Evolutionary conservation across 2,113 vertebrate species (phyloP), one percentile per base, ranked within the genome.

Genomic region (Sclerurus mexicanus): DNA sequence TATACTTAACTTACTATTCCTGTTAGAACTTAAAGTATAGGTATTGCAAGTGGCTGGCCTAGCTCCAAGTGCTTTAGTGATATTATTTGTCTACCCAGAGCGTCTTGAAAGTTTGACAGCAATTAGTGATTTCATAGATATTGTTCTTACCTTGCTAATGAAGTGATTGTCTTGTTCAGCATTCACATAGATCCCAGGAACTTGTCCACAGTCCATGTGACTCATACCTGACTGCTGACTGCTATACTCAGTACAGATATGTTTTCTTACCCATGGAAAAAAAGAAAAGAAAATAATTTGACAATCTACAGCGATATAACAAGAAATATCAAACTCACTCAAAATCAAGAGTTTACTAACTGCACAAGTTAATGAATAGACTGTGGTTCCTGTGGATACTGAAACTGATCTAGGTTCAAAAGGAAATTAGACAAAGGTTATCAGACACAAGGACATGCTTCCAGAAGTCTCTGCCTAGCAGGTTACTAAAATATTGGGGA

Each of bases 81-180:
- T 68, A 68, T 60, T 85, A 53, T 78, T 81, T 3, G 0, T 72
- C 84, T 85, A 35, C 49, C 27, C 47, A 91, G 66, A 89, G n/a
- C 35, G 49, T 66, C 73, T 87, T 64, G 42, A 77, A 92, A 66
- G 40, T 69, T 74, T 84, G 72, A 92, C 67, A 90, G 63, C 35
- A 80, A 71, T 93, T 84, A 74, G 44, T 86, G 52, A 55, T 92
- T 92, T 86, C 42, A 44, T 14, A 52, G 68, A 55, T 86, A 58
- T 5, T 1, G 4, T 55, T 75, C 35, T 91, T 58, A 58, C 14
- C 13, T 84, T 49, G 31, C 62, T 71, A 81, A 42, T 27, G 2
- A 10, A 81, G 42, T 27, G 2, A 10, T 35, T 89, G 44, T 50
- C 56, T 72, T 82, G 42, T 55, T 87, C 77, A 75, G 35, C 30